phyloP scores from a whole-genome alignment of 2,797 vertebrate species.

The Numenius phaeopus region DNA sequence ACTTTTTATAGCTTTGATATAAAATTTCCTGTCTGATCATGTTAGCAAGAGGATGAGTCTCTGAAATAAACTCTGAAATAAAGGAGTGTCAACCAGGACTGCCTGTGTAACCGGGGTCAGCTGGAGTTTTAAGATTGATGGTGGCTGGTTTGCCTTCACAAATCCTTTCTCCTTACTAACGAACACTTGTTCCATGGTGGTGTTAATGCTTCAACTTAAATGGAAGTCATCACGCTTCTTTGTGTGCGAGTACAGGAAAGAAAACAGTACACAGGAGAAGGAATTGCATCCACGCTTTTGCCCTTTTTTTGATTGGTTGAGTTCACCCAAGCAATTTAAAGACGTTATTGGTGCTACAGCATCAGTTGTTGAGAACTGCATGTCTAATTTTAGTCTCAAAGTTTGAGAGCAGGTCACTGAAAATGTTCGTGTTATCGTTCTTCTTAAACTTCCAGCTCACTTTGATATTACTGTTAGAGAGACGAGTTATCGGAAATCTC shows the following conservation, averaged over 20 bases:
- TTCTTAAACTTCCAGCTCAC: neutral
- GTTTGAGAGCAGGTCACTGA: neutral
- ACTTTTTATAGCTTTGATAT: conserved; percentile 35
- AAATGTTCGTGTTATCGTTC: neutral
- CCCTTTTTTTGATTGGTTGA: neutral
- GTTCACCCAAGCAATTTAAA: neutral
- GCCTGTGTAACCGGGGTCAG: neutral
- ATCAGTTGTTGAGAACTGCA: neutral
- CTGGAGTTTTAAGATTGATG: neutral
- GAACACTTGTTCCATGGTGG: neutral
- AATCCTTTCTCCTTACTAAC: neutral
- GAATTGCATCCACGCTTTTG: neutral
- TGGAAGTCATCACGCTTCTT: neutral
- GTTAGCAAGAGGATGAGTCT: neutral
- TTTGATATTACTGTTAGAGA: neutral
- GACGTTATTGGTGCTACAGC: neutral
- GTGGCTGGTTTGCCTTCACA: neutral
- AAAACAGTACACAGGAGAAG: neutral
- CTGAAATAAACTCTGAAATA: neutral
- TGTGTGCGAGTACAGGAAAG: neutral
- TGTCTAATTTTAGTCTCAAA: neutral
- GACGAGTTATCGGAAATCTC: neutral
- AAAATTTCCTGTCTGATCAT: neutral
- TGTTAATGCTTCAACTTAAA: neutral
- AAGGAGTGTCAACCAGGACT: neutral